These are phyloP conservation scores for Tangara arthus DNA, from an alignment of 2,797 vertebrate species.

Conservation along the genomic window DNA sequence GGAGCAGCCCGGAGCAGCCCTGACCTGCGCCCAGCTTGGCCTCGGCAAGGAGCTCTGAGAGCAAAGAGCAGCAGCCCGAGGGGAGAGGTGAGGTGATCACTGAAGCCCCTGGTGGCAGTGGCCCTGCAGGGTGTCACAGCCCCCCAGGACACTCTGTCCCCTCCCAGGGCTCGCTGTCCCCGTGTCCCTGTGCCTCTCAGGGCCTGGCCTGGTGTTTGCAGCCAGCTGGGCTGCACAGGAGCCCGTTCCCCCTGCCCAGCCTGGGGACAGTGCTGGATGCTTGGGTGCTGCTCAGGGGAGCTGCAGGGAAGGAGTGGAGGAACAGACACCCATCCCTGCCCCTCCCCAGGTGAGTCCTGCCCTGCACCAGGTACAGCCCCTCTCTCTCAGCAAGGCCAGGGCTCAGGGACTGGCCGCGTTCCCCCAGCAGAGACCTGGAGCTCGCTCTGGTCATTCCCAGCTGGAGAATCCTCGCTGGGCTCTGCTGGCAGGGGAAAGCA, in stretches of 20 bases:
- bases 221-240: background rate
- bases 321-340: background rate
- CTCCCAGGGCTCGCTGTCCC: background rate
- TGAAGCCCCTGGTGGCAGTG: background rate
- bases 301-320: background rate
- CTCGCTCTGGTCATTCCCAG: background rate
- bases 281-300: background rate
- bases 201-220: background rate
- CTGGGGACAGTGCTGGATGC: background rate
- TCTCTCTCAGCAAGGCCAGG: rapidly evolving
- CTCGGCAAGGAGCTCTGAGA: slow-evolving; percentile 10
- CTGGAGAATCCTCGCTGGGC: background rate
- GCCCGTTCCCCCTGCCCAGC: background rate
- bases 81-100: slow-evolving; percentile 29
- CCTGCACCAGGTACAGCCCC: background rate
- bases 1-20: slow-evolving; percentile 22
- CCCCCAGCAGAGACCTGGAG: rapidly evolving
- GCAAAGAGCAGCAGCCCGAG: slow-evolving; percentile 33
- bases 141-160: background rate
- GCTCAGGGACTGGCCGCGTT: background rate
- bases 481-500: background rate
- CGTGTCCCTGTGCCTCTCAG: background rate
- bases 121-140: background rate
- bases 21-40: background rate
- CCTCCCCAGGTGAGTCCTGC: background rate